These are phyloP conservation scores for Chiloscyllium punctatum DNA, from an alignment of 2,797 vertebrate species.

Conservation along the genomic window DNA sequence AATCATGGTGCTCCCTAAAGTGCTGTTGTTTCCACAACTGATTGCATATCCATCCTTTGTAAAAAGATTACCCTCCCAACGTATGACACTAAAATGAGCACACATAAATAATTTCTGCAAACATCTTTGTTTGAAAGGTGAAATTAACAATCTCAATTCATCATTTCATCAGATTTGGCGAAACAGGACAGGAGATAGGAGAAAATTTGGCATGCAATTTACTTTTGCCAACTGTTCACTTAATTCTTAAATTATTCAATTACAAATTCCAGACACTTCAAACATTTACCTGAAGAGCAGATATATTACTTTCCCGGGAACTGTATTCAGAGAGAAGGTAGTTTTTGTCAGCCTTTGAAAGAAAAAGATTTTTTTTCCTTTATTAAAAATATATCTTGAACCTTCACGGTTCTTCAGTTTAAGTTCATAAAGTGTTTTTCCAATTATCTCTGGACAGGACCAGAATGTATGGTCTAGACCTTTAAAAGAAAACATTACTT, in stretches of 20 bases:
- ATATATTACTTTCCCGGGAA: slow-evolving; percentile 81
- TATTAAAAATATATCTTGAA: background rate
- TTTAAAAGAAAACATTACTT: background rate
- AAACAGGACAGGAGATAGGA: slow-evolving; percentile 1
- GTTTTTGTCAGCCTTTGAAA: slow-evolving; percentile 70
- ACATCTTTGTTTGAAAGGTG: background rate
- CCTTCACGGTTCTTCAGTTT: background rate
- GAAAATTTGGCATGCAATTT: background rate
- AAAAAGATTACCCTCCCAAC: background rate
- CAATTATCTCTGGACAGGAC: background rate
- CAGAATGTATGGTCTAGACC: background rate
- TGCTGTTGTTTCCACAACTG: background rate
- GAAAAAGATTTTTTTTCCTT: slow-evolving; percentile 40
- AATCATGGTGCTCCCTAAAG: background rate
- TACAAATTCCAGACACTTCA: background rate
- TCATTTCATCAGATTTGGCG: background rate
- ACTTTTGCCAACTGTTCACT: background rate
- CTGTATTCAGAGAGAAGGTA: slow-evolving; percentile 92
- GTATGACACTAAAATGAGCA: background rate
- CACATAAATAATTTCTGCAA: background rate
- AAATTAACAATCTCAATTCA: background rate
- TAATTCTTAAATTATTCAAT: background rate
- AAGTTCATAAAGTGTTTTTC: background rate
- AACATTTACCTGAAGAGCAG: slow-evolving; percentile 72
- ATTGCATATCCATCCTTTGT: background rate